phyloP scores from a whole-genome alignment of 2,888 invertebrate species.

The Cephus pulcher region DNA sequence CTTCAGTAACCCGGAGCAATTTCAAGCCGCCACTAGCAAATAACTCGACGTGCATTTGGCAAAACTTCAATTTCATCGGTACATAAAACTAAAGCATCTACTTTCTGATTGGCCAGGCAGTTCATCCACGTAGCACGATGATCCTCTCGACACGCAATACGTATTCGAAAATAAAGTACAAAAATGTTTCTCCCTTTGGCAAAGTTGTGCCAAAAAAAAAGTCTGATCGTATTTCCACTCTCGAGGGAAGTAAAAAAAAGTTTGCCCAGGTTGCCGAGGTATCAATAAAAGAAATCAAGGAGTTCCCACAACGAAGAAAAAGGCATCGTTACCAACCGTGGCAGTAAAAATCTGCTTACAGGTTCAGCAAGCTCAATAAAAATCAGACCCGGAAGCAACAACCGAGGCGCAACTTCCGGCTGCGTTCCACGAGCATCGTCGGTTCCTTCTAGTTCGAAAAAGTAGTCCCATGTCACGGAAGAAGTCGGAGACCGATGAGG shows the following conservation, averaged over 20 bases:
- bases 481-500: background rate
- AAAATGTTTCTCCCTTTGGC: background rate
- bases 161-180: background rate
- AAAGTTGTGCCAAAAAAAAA: background rate
- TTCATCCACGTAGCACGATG: background rate
- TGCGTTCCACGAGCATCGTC: background rate
- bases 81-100: background rate
- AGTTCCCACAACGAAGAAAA: background rate
- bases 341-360: background rate
- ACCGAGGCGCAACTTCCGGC: background rate
- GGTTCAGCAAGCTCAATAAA: background rate
- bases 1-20: slow-evolving; percentile 2
- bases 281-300: background rate
- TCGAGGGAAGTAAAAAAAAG: background rate
- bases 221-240: background rate
- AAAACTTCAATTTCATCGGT: slow-evolving; percentile 8
- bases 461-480: background rate
- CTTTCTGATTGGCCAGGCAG: background rate
- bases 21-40: background rate
- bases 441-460: background rate
- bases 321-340: background rate
- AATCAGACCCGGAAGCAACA: background rate
- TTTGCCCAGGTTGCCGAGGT: background rate
- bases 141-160: background rate
- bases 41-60: slow-evolving; percentile 14